phyloP scores from a whole-genome alignment of 2,113 vertebrate species.

The Gnathonemus echidnorhynchus region DNA sequence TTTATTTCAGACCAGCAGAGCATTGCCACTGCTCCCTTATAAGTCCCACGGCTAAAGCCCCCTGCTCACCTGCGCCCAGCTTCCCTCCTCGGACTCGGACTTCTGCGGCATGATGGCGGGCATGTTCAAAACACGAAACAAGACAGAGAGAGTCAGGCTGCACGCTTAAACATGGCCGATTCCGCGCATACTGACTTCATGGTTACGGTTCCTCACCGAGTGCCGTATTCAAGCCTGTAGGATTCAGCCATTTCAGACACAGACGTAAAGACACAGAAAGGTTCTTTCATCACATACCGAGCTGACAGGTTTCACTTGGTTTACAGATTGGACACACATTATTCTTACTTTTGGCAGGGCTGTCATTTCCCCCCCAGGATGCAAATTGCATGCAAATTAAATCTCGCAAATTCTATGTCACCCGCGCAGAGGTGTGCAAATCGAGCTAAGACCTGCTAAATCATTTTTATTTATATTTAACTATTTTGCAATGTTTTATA shows the following conservation, averaged over 20 bases:
- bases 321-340: neutral
- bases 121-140: neutral
- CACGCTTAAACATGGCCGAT: neutral
- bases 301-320: neutral
- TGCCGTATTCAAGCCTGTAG: neutral
- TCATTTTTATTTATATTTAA: neutral
- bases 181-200: neutral
- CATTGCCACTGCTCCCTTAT: neutral
- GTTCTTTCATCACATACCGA: neutral
- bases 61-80: constrained; percentile 86
- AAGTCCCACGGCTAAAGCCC: neutral
- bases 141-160: neutral
- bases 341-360: neutral
- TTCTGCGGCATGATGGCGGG: constrained; percentile 63
- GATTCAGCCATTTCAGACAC: neutral
- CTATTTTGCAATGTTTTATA: neutral
- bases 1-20: neutral
- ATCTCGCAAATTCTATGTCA: neutral
- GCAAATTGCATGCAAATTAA: neutral
- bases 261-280: neutral
- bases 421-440: neutral
- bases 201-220: neutral
- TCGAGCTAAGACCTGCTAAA: neutral
- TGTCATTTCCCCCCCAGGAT: neutral
- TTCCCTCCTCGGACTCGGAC: constrained; percentile 87